Percentiles rank a stretch among this genome's conserved stretches.
phyloP scores from a whole-genome alignment of 2,797 vertebrate species.

The Furcifer pardalis region DNA sequence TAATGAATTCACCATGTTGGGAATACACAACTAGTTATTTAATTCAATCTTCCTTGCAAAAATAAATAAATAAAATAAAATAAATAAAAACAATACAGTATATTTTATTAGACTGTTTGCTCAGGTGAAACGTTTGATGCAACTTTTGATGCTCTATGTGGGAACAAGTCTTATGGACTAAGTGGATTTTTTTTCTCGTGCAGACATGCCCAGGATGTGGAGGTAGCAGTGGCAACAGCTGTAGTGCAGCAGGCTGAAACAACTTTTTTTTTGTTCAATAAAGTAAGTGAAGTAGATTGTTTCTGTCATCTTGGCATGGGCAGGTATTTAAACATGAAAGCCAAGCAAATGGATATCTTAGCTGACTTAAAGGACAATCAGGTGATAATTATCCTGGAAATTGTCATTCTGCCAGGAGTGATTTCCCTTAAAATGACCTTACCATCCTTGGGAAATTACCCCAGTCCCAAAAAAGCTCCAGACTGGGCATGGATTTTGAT shows the following conservation, averaged over 20 bases:
- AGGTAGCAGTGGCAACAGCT: no score
- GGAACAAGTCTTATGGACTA: not conserved
- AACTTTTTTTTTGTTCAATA: no score
- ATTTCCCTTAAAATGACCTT: no score
- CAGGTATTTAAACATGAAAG: not conserved
- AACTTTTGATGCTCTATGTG: not conserved
- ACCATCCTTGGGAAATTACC: no score
- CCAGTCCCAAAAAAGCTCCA: no score
- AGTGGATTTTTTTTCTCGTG: not conserved
- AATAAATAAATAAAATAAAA: not conserved
- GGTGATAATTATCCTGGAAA: no score
- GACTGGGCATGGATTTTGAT: no score
- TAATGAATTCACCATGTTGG: conserved; percentile 34
- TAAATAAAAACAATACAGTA: not conserved
- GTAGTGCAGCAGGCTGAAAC: no score
- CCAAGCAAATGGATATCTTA: not conserved
- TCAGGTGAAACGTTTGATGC: not conserved
- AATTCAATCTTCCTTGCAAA: conserved; percentile 26
- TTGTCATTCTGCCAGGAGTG: no score
- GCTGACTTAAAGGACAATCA: no score
- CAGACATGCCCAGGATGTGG: not conserved
- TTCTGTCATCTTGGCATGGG: not conserved
- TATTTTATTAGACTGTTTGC: conserved; percentile 19
- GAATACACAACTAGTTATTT: conserved; percentile 42
- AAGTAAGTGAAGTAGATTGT: no score